These are phyloP conservation scores for Polia nebulosa DNA, from an alignment of 2,888 invertebrate genomes.

Conservation along the genomic window DNA sequence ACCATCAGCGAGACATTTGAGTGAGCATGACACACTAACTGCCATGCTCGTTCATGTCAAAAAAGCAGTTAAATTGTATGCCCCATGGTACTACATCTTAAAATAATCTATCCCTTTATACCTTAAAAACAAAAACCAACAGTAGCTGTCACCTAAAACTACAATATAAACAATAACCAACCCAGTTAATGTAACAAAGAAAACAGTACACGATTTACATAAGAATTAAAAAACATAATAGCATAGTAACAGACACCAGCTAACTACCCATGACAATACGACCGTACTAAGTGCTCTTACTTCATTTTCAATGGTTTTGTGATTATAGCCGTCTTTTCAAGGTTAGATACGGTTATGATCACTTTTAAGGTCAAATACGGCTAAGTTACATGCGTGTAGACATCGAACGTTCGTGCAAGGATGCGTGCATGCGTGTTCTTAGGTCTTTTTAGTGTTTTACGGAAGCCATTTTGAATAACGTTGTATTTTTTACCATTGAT, in stretches of 20 bases:
- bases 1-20: too few species aligned
- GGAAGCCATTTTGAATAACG: constrained; percentile 7
- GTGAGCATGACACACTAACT: too few species aligned
- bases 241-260: constrained; percentile 7
- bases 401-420: constrained; percentile 26
- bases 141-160: not conserved
- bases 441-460: constrained; percentile 4
- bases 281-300: constrained; percentile 33
- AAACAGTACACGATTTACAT: constrained; percentile 43
- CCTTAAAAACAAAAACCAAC: not conserved
- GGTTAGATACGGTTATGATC: constrained; percentile 29
- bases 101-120: too few species aligned
- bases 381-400: constrained; percentile 21
- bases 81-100: too few species aligned
- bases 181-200: constrained; percentile 18
- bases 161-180: constrained; percentile 37
- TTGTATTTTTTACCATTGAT: too few species aligned
- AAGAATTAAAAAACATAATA: constrained; percentile 54
- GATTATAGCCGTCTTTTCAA: constrained; percentile 38
- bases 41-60: too few species aligned
- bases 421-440: constrained; percentile 23
- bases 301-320: constrained; percentile 46
- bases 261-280: constrained; percentile 55
- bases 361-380: constrained; percentile 42
- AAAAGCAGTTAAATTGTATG: too few species aligned